Percentiles rank a stretch among this genome's conserved stretches.
phyloP scores from a whole-genome alignment of 2,797 vertebrate species.

The Manis pentadactyla region DNA sequence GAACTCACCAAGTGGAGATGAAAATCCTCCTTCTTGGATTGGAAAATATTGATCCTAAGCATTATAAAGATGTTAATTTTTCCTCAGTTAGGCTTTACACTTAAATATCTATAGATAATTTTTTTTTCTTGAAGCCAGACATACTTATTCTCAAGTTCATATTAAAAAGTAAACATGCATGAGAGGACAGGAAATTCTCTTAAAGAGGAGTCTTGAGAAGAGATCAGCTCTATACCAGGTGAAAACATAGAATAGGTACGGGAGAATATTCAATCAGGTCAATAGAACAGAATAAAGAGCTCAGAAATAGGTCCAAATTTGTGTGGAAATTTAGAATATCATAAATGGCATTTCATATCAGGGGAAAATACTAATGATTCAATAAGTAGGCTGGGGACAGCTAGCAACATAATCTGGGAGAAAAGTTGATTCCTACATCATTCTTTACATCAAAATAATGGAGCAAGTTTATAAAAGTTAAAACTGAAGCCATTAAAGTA shows the following conservation, averaged over 20 bases:
- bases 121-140: constrained; percentile 29
- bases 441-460: constrained; percentile 41
- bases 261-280: neutral
- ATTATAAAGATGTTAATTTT: neutral
- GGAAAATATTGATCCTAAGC: neutral
- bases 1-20: neutral
- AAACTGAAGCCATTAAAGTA: neutral
- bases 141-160: constrained; percentile 38
- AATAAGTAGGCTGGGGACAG: neutral
- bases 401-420: neutral
- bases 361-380: neutral
- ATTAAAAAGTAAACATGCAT: constrained; percentile 25
- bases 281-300: neutral
- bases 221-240: neutral
- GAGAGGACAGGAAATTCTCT: constrained; percentile 15
- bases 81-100: constrained; percentile 28
- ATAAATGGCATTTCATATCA: neutral
- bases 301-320: neutral
- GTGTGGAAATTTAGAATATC: neutral
- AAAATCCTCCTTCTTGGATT: constrained; percentile 19
- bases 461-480: constrained; percentile 20
- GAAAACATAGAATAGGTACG: neutral
- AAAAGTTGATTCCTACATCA: constrained; percentile 5
- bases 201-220: neutral
- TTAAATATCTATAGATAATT: neutral